Conservation (phyloP, 2,797 vertebrate species). For the Arrhamphus sclerolepis region DNA sequence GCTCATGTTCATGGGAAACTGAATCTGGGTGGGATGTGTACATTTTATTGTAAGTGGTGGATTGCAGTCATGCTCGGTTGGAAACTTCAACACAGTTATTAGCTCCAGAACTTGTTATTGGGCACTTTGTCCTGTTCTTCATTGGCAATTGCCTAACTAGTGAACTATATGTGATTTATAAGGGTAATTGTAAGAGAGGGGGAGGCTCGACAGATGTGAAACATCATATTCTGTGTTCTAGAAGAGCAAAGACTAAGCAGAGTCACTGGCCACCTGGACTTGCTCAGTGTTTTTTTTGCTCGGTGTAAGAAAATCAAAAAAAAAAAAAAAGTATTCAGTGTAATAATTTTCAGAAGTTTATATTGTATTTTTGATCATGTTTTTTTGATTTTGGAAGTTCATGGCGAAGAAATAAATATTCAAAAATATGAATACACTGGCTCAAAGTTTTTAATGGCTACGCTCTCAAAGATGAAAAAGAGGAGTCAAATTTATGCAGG, state of each 20-base stretch:
- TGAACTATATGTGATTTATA: slow-evolving; percentile 62
- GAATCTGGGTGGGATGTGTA: slow-evolving; percentile 18
- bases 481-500: neutral
- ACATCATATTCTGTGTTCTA: slow-evolving; percentile 62
- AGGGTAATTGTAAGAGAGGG: slow-evolving; percentile 15
- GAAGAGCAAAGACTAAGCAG: slow-evolving; percentile 65
- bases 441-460: slow-evolving; percentile 33
- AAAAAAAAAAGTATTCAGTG: slow-evolving; percentile 63
- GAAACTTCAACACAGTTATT: slow-evolving; percentile 62
- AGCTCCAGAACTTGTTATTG: slow-evolving; percentile 61
- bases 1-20: slow-evolving; percentile 34
- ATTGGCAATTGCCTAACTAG: slow-evolving; percentile 64
- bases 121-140: slow-evolving; percentile 73
- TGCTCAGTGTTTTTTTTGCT: slow-evolving; percentile 77
- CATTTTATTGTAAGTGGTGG: slow-evolving; percentile 57
- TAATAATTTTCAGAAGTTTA: slow-evolving; percentile 82
- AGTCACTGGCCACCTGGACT: slow-evolving; percentile 56
- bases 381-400: slow-evolving; percentile 71
- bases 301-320: slow-evolving; percentile 55
- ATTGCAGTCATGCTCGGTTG: slow-evolving; percentile 58
- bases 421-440: slow-evolving; percentile 48
- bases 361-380: slow-evolving; percentile 81
- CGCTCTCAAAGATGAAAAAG: neutral
- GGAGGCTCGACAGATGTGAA: slow-evolving; percentile 60
- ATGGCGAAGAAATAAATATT: slow-evolving; percentile 76